These are phyloP conservation scores for Synergus umbraculus DNA, from an alignment of 2,888 invertebrate species.

Conservation along the genomic window DNA sequence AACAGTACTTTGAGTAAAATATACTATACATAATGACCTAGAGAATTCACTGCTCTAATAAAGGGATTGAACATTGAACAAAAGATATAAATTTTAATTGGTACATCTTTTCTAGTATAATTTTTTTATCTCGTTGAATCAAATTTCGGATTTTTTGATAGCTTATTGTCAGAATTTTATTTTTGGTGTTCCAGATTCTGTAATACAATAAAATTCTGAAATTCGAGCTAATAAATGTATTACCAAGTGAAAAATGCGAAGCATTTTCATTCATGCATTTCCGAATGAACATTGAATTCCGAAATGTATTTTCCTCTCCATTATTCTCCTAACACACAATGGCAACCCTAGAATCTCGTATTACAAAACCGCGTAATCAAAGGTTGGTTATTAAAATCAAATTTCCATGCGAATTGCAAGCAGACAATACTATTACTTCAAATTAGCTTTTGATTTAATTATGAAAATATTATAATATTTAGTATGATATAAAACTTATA, in stretches of 20 bases:
- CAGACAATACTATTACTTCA: neutral
- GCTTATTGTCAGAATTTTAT: neutral
- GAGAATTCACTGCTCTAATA: too few species aligned
- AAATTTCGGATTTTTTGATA: neutral
- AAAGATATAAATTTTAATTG: too few species aligned
- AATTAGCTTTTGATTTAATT: too few species aligned
- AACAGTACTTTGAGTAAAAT: too few species aligned
- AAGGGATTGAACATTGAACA: neutral
- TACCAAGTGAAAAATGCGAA: neutral
- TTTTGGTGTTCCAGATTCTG: neutral
- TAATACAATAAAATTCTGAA: neutral
- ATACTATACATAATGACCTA: too few species aligned
- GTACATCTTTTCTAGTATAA: too few species aligned
- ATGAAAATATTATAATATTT: too few species aligned
- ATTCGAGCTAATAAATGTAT: neutral
- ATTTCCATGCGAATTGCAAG: slow-evolving; percentile 5
- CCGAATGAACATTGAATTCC: slow-evolving; percentile 4
- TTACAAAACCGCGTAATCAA: slow-evolving; percentile 5
- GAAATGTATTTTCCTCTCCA: slow-evolving; percentile 33
- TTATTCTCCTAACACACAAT: neutral
- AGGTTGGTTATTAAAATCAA: neutral
- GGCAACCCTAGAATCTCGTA: neutral
- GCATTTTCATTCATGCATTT: neutral
- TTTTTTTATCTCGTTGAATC: too few species aligned
- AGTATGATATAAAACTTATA: too few species aligned